These are phyloP conservation scores for Diuraphis noxia DNA, from an alignment of 1,140 invertebrate genomes.

Conservation along the genomic window DNA sequence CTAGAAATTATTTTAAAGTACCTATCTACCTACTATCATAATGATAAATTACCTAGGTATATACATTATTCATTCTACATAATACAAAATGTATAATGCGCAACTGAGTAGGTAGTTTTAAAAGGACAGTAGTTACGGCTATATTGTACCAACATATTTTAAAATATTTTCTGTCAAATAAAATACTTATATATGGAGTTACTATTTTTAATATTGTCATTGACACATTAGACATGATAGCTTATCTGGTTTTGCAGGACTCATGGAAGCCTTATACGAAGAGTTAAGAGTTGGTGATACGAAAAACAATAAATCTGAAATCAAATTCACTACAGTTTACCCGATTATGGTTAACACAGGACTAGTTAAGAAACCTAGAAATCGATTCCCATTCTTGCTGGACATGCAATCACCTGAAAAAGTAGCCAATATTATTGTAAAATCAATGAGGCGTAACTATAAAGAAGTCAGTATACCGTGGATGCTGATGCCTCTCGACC, in stretches of 20 bases:
- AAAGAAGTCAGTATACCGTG: constrained; percentile 64
- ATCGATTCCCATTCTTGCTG: constrained; percentile 71
- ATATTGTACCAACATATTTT: neutral
- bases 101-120: neutral
- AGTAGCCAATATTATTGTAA: constrained; percentile 69
- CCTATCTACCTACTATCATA: neutral
- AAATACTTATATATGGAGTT: neutral
- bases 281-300: constrained; percentile 67
- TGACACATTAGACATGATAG: neutral
- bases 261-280: constrained; percentile 75
- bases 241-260: constrained; percentile 59
- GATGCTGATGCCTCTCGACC: constrained; percentile 60
- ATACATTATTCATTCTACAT: neutral
- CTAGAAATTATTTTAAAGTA: neutral
- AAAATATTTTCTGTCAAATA: neutral
- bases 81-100: neutral
- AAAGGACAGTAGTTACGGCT: neutral
- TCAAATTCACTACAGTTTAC: constrained; percentile 76
- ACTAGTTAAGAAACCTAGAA: constrained; percentile 75
- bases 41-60: neutral
- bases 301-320: constrained; percentile 60
- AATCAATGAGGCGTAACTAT: constrained; percentile 67
- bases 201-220: neutral
- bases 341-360: constrained; percentile 84
- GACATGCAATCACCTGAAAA: constrained; percentile 68